Evolutionary conservation across 2,113 vertebrate species (phyloP), one percentile per base, ranked within the genome.

Genomic region (Bubo blakistoni): DNA sequence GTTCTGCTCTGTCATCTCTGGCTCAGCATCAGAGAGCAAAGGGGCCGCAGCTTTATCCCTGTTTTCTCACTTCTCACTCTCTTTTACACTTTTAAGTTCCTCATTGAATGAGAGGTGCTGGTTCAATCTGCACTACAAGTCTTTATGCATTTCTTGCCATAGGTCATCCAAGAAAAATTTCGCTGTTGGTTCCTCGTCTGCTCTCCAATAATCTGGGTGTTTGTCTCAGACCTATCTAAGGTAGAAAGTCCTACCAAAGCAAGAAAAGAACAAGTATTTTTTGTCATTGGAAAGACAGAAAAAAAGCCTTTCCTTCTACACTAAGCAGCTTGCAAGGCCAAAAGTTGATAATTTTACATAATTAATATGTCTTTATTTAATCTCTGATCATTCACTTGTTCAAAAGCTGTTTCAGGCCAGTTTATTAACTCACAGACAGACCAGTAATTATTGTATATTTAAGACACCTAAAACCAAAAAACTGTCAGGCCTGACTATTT

Each of bases 391-490:
- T 57, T 93, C 49, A 65, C 14, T 90, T 88, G n/a, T 71, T 91
- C 67, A 81, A 91, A 88, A 90, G 55, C 51, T 76, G 22, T 74
- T 93, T 82, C 38, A 86, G 52, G 13, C 11, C 62, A 69, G 47
- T 93, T 93, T 90, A 79, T n/a, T 81, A 70, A 61, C 16, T 78
- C 27, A 42, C 34, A 70, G 49, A 59, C 7, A 63, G 58, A 80
- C 36, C 27, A 49, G 55, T 94, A 90, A 90, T 91, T 94, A 90
- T 32, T 36, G 54, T 58, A 73, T 54, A 58, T 62, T 93, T 93
- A 73, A 92, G 59, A 90, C 63, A 91, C 36, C 76, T 90, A 83
- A 94, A 90, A 21, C 78, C 36, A 88, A 94, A 90, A 91, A 83
- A 20, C 36, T 86, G 74, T 81, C 76, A 80, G 79, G 76, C 63